Percentiles rank a stretch among this genome's conserved stretches.
Conservation (phyloP, 2,888 invertebrate genomes). For the Epirrita christyi region DNA sequence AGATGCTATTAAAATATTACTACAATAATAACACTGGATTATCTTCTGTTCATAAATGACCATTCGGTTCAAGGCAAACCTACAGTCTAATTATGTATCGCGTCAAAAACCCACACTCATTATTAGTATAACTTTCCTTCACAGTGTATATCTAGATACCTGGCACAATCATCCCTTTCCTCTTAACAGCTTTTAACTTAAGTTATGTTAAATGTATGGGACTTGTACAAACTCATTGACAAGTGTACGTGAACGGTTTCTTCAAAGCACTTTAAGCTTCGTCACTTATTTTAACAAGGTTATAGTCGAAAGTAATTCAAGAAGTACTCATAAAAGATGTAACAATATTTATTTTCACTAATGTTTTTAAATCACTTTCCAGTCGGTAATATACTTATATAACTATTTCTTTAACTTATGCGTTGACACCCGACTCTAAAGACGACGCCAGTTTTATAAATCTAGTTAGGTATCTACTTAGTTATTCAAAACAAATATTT, state of each 20-base stretch:
- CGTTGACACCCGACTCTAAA: too few relatives aligned
- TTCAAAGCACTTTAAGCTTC: constrained; percentile 27
- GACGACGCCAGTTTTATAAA: too few relatives aligned
- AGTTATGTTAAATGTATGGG: constrained; percentile 26
- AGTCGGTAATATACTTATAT: too few relatives aligned
- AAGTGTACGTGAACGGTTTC: constrained; percentile 24
- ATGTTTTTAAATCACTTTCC: too few relatives aligned
- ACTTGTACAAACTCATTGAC: constrained; percentile 26
- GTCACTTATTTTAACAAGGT: constrained; percentile 22
- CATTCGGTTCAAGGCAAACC: background rate
- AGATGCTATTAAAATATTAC: too few relatives aligned
- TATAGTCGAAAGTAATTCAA: constrained; percentile 27
- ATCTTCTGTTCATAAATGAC: background rate
- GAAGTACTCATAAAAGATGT: background rate
- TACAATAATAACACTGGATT: too few relatives aligned
- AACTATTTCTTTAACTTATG: too few relatives aligned
- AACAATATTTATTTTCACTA: background rate
- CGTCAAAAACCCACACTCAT: constrained; percentile 25
- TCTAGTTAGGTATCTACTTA: too few relatives aligned
- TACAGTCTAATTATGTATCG: background rate
- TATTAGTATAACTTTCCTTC: constrained; percentile 66
- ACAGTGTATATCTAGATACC: constrained; percentile 60
- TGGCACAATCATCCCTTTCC: constrained; percentile 76
- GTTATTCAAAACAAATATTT: background rate
- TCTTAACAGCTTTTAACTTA: constrained; percentile 71